These are phyloP conservation scores for Gambusia affinis DNA, from an alignment of 2,113 vertebrate genomes.

Conservation along the genomic window DNA sequence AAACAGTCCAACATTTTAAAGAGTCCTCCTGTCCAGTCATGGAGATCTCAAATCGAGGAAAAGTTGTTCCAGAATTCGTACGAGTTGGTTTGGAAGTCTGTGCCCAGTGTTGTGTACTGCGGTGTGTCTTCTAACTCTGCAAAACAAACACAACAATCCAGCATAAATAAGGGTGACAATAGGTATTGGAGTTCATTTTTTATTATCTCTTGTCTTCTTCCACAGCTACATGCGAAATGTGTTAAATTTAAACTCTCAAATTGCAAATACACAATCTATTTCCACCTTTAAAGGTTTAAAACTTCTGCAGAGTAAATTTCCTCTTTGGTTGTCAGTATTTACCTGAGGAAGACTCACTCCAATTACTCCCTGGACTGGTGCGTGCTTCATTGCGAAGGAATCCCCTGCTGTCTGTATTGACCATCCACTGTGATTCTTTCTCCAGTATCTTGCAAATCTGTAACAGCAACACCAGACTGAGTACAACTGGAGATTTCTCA, in stretches of 20 bases:
- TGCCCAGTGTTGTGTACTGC: constrained; percentile 49
- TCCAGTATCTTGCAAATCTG: constrained; percentile 79
- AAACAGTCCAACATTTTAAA: constrained; percentile 41
- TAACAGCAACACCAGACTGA: constrained; percentile 65
- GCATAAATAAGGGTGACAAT: constrained; percentile 12
- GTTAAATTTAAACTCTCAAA: not conserved
- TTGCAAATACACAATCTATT: too few species aligned
- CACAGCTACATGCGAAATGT: not conserved
- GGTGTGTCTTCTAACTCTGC: constrained; percentile 48
- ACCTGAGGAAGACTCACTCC: constrained; percentile 79
- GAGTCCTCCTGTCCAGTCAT: constrained; percentile 16
- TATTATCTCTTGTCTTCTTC: not conserved
- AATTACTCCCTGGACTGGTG: constrained; percentile 76
- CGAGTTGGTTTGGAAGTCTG: not conserved
- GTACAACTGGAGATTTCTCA: constrained; percentile 22
- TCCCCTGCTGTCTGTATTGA: constrained; percentile 45
- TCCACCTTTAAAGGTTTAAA: not conserved
- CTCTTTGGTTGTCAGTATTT: constrained; percentile 44
- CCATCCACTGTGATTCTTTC: constrained; percentile 53
- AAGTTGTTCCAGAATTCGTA: constrained; percentile 17
- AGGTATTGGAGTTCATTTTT: not conserved
- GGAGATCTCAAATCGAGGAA: not conserved
- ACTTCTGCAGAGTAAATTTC: not conserved
- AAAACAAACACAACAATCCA: constrained; percentile 13
- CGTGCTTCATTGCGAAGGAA: constrained; percentile 76